A percentile compares a stretch with the other conserved stretches of the same genome.
Conservation (phyloP, 2,888 invertebrate genomes). For the Axea sp. region DNA sequence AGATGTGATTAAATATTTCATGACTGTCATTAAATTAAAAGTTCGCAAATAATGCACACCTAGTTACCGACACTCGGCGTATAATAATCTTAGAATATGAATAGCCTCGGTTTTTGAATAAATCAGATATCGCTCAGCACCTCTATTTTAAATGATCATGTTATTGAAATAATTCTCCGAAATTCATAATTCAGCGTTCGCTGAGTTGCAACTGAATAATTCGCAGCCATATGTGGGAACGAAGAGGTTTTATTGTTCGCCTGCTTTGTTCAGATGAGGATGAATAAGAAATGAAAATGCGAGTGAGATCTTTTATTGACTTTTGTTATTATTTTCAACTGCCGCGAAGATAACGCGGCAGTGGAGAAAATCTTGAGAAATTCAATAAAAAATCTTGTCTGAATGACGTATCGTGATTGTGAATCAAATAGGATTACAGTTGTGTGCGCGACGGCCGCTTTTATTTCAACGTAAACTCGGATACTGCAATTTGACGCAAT, state of each 20-base stretch:
- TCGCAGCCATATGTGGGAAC: slow-evolving; percentile 1
- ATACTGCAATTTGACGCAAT: too few relatives aligned
- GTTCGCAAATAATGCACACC: slow-evolving; percentile 7
- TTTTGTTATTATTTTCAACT: background rate
- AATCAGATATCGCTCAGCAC: slow-evolving; percentile 15
- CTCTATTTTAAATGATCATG: background rate
- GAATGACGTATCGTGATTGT: too few relatives aligned
- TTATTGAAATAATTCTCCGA: slow-evolving; percentile 3
- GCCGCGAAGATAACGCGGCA: too few relatives aligned
- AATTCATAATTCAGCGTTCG: slow-evolving; percentile 21
- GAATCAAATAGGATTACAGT: too few relatives aligned
- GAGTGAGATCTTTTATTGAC: slow-evolving; percentile 7
- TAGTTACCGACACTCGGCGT: background rate
- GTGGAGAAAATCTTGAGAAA: too few relatives aligned
- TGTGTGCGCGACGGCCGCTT: too few relatives aligned
- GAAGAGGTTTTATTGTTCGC: background rate
- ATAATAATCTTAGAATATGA: slow-evolving; percentile 4
- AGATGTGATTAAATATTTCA: slow-evolving; percentile 13
- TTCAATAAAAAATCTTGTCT: too few relatives aligned
- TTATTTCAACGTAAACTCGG: too few relatives aligned
- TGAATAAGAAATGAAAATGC: slow-evolving; percentile 6
- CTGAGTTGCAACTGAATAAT: slow-evolving; percentile 13
- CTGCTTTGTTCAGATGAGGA: background rate
- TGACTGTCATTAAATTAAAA: slow-evolving; percentile 18
- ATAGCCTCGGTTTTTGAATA: slow-evolving; percentile 15